Conservation (phyloP, 2,888 invertebrate genomes). For the Aquatica leii region DNA sequence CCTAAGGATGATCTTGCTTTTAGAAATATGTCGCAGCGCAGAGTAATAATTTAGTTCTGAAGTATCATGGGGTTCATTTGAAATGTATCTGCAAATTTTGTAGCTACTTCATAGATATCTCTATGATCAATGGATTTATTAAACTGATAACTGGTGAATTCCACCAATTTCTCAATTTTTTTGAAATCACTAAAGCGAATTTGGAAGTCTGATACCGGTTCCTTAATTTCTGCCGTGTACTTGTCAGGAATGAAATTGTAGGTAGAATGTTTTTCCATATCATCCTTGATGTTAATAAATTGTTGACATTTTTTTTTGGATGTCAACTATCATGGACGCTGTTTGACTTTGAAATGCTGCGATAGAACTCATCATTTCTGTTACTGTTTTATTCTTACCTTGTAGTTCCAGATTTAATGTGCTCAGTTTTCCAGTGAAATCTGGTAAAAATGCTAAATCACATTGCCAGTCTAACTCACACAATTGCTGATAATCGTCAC, state of each 20-base stretch:
- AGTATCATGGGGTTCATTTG: background rate
- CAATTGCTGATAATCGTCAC: no score
- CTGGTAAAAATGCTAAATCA: no score
- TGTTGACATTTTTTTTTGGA: background rate
- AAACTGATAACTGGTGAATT: background rate
- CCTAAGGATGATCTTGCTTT: background rate
- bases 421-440: background rate
- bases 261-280: no score
- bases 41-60: background rate
- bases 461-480: no score
- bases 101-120: background rate
- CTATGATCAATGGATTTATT: background rate
- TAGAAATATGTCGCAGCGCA: background rate
- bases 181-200: background rate
- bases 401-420: no score
- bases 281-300: background rate
- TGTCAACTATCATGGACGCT: no score
- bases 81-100: background rate
- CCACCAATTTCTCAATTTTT: background rate
- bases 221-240: background rate
- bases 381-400: background rate
- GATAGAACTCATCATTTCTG: background rate
- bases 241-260: background rate
- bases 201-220: background rate
- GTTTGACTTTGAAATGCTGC: background rate